A percentile compares a stretch with the other conserved stretches of the same genome.
Evolutionary conservation across 2,113 vertebrate genomes (phyloP).

Genomic region (Notarius quadriscutis): DNA sequence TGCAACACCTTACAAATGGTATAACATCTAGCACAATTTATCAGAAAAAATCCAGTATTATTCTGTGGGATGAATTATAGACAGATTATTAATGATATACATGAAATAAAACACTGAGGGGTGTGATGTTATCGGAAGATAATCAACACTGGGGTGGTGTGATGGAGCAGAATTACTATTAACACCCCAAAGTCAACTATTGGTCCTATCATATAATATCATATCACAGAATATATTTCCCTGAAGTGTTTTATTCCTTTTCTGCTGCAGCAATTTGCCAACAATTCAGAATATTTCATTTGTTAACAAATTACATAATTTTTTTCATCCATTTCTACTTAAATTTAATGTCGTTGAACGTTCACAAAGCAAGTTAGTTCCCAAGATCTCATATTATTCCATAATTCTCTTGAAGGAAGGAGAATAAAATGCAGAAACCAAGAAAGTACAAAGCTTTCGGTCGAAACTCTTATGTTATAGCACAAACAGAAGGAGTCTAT

Average conservation of each 20-base stretch:
- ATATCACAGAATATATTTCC: too few species aligned
- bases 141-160: neutral
- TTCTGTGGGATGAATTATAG: neutral
- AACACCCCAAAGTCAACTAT: too few species aligned
- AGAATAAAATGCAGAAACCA: too few species aligned
- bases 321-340: neutral
- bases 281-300: neutral
- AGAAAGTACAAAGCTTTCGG: neutral
- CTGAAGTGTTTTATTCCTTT: too few species aligned
- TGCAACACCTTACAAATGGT: neutral
- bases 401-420: too few species aligned
- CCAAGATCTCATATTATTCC: too few species aligned
- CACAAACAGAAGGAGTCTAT: neutral
- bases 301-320: neutral
- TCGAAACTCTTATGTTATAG: neutral
- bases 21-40: neutral
- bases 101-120: neutral
- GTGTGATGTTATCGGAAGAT: neutral
- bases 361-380: neutral
- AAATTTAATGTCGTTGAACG: too few species aligned
- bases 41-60: neutral
- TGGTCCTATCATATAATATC: too few species aligned
- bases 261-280: neutral
- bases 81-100: neutral
- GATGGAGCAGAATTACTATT: too few species aligned